These are phyloP conservation scores for Drosophila tsacasi DNA, from an alignment of 1,140 invertebrate genomes.

Conservation along the genomic window DNA sequence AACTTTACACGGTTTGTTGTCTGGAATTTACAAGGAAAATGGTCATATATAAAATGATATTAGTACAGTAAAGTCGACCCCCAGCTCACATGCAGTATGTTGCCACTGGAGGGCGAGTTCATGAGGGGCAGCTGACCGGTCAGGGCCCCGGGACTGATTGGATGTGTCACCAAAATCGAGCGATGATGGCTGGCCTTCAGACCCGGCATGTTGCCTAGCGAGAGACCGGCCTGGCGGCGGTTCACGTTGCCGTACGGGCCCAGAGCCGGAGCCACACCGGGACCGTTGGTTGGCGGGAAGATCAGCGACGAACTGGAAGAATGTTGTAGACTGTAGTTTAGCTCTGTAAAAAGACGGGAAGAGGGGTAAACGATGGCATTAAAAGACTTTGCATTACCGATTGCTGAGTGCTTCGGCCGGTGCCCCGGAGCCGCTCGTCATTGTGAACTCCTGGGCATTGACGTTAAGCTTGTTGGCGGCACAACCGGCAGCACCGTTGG, in stretches of 20 bases:
- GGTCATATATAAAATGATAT: background rate
- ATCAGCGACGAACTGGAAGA: constrained; percentile 85
- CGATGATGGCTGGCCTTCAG: constrained; percentile 78
- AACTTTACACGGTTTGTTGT: constrained; percentile 81
- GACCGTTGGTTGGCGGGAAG: constrained; percentile 75
- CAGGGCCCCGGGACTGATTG: constrained; percentile 73
- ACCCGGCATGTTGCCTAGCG: constrained; percentile 69
- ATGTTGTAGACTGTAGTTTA: constrained; percentile 84
- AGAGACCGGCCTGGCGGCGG: constrained; percentile 74
- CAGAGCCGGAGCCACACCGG: constrained; percentile 58
- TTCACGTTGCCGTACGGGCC: constrained; percentile 86
- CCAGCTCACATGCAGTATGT: constrained; percentile 88
- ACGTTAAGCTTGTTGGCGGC: constrained; percentile 90
- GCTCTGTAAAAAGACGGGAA: constrained; percentile 80
- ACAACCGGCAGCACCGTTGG: constrained; percentile 23
- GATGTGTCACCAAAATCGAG: constrained; percentile 78
- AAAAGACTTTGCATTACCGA: constrained; percentile 73
- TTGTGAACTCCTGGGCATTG: constrained; percentile 94
- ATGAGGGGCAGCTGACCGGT: constrained; percentile 85
- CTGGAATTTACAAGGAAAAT: constrained; percentile 25
- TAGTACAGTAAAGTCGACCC: background rate
- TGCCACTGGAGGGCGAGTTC: constrained; percentile 88
- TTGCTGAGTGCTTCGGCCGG: constrained; percentile 69
- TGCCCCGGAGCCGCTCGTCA: constrained; percentile 86
- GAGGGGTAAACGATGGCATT: constrained; percentile 70